phyloP scores from a whole-genome alignment of 2,888 invertebrate species.

The Trichopria drosophilae region DNA sequence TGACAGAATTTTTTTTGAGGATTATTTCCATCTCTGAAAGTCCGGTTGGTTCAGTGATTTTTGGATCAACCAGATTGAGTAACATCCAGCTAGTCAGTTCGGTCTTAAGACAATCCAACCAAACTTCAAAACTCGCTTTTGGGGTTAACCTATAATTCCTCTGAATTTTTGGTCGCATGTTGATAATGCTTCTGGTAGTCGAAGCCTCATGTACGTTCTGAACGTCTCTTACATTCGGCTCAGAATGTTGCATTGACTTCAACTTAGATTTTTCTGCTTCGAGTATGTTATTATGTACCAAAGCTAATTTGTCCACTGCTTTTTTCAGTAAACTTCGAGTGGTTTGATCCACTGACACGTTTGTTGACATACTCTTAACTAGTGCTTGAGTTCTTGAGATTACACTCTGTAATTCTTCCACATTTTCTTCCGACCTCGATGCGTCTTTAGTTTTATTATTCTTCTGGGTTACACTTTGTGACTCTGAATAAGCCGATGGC shows the following conservation, averaged over 20 bases:
- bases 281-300: too few species aligned
- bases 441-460: neutral
- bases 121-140: too few species aligned
- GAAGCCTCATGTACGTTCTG: neutral
- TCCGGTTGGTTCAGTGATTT: conserved; percentile 17
- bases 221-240: too few species aligned
- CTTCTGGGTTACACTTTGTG: too few species aligned
- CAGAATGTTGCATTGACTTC: conserved; percentile 1
- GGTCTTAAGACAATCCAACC: conserved; percentile 30
- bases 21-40: conserved; percentile 9
- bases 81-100: conserved; percentile 28
- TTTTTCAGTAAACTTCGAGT: conserved; percentile 7
- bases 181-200: neutral
- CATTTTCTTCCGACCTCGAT: conserved; percentile 6
- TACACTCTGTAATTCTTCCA: conserved; percentile 14
- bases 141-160: conserved; percentile 28
- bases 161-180: conserved; percentile 22
- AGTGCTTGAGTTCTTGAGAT: conserved; percentile 18
- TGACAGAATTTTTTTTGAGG: conserved; percentile 30
- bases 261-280: conserved; percentile 13
- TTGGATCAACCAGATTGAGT: conserved; percentile 26
- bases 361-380: conserved; percentile 16
- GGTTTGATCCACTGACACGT: conserved; percentile 10
- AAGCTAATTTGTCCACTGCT: conserved; percentile 11
- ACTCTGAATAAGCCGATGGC: too few species aligned